Base-by-base conservation (phyloP, 2,113 vertebrate genomes). In the Myotis lucifugus region DNA sequence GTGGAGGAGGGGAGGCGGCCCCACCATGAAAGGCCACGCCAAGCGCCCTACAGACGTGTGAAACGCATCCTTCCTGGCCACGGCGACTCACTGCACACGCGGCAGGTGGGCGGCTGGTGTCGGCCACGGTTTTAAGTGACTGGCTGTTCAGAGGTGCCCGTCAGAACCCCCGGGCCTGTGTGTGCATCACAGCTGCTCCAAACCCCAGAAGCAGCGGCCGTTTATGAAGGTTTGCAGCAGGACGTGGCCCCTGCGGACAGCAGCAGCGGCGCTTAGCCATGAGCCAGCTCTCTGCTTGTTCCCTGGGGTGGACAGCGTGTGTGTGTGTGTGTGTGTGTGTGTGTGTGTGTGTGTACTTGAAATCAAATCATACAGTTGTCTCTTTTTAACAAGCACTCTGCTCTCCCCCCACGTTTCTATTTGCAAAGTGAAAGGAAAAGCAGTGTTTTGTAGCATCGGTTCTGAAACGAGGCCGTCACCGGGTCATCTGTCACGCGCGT, bases 11-110 rank as follows among this genome's bases (percentile, higher is more conserved):
- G 2, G 32, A 46, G 42, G 8, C 9, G 0, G 70, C 37, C 32
- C 29, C 6, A 0, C 19, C 9, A 12, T 2, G 17, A 23, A 69
- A 69, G 34, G 19, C n/a, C 13, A 0, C 5, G 37, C 9, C 37
- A 50, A 67, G 18, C 8, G 0, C 34, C 15, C 8, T 0, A 1
- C 0, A 6, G 29, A 40, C 59, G 0, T 0, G 3, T 4, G 1
- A 21, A 42, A 13, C 79, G 17, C 56, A 9, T 3, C 42, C 11
- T 72, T 32, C 37, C 73, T 9, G 10, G 13, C 29, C 11, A 5
- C 0, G 4, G 42, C 23, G 15, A 4, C 12, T 0, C 37, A 4
- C 23, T 32, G 29, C n/a, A 29, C 17, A 2, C 8, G 4, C 15
- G 13, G 56, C 52, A 29, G 4, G 19, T 21, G 37, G 21, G 34